Conservation (phyloP, 2,113 vertebrate genomes). For the Crocuta crocuta region DNA sequence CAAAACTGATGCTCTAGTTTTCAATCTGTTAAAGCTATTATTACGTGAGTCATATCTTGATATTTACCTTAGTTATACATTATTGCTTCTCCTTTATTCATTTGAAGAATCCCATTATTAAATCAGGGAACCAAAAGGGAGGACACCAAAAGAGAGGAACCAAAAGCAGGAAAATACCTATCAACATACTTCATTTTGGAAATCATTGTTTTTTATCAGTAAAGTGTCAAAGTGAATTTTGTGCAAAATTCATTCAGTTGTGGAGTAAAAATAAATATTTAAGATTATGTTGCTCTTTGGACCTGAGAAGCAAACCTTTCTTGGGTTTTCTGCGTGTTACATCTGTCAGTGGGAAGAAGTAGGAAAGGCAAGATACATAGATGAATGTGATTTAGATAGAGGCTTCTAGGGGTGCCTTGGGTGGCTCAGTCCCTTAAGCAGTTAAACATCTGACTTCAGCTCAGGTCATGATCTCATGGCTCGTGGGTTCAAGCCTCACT, state of each 20-base stretch:
- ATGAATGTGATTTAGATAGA: conserved; percentile 41
- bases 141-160: background rate
- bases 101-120: background rate
- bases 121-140: background rate
- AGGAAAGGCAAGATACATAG: background rate
- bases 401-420: background rate
- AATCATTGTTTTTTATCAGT: conserved; percentile 3
- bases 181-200: conserved; percentile 11
- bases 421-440: too few species aligned
- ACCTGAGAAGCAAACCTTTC: conserved; percentile 16
- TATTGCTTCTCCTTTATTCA: background rate
- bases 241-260: conserved; percentile 6
- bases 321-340: conserved; percentile 17
- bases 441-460: too few species aligned
- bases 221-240: conserved; percentile 27
- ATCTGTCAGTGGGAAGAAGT: conserved; percentile 17
- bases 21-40: background rate
- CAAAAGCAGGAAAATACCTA: background rate
- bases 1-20: background rate
- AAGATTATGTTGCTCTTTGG: conserved; percentile 16
- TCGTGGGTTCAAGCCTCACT: too few species aligned
- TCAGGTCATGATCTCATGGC: too few species aligned
- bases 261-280: conserved; percentile 37
- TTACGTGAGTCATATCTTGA: background rate
- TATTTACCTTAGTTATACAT: background rate